Base-by-base conservation (phyloP, 2,888 invertebrate genomes). In the Arenicola marina region DNA sequence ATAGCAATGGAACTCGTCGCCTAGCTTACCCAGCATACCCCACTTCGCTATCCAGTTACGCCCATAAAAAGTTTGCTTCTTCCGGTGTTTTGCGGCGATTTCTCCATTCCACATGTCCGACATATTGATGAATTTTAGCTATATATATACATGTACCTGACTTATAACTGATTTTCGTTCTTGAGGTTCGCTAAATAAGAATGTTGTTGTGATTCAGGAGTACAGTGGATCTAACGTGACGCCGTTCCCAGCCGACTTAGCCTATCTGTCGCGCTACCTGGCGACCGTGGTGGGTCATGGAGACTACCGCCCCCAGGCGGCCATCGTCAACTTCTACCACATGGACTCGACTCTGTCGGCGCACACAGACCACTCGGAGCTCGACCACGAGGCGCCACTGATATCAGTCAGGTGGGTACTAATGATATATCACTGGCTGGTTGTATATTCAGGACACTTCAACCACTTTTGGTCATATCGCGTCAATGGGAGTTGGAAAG, bases 321-420 rank as follows among this genome's bases (percentile, higher is more conserved):
- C 93, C 0, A 98, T 99, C 74, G 88, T 98, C 0, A 99, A 99
- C 85, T 98, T 91, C 82, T 99, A 99, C 81, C 92, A 94, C 72
- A 88, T 92, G 86, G 92, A 94, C 76, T 94, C 95, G 0, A 93
- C 93, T 1, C 85, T 99, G 38, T 92, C 93, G 1, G 93, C 94
- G 0, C 99, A 99, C 79, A 93, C 92, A 0, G 99, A 99, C 84
- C 91, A 92, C 78, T 97, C 97, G 0, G 97, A 98, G 85, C 84
- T 89, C 1, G 90, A 93, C 84, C 85, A 90, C 51, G 86, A 88
- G 32, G 94, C 95, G 2, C 98, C 99, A 0, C 84, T 99, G 34
- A 89, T 98, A 76, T 98, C 98, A 0, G 88, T 93, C 73, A 92
- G 92, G 92, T 92, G 21, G 34, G 29, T 62, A n/a, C n/a, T n/a